Base-by-base conservation (phyloP, 2,888 invertebrate species). In the Andrena fulva region DNA sequence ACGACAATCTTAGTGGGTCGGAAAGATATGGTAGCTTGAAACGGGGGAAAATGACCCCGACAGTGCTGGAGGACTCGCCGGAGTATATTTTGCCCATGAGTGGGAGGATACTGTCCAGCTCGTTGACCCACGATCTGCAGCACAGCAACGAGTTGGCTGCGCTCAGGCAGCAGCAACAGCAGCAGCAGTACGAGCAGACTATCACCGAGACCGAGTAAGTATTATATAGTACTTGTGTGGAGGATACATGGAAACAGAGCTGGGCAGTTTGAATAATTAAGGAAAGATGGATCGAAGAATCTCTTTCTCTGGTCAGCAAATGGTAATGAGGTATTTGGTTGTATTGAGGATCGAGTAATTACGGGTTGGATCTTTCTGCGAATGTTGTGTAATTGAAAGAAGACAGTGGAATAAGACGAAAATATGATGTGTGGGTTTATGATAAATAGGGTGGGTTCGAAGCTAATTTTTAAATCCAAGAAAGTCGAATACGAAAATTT, bases 21-120 rank as follows among this genome's bases (percentile, higher is more conserved):
- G 94, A 94, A 63, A 91, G 93, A 82, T 93, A 92, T 73, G 93
- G 94, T 0, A 94, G 93, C 63, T 83, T 94, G 35, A 94, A 94
- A 42, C 90, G 94, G 2, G 92, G 93, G 1, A 94, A 93, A 80
- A 91, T 93, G 4, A 92, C 92, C 0, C 91, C 94, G 10, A 78
- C 84, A 2, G 89, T 93, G 68, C 75, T 92, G 29, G 93, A 93
- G 33, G 92, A 93, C 75, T 75, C 92, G 8, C 90, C 93, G 0
- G 94, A 94, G 12, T 93, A 93, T 74, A 93, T 94, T 74, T 78
- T 94, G 68, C 94, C 94, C 2, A 92, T 93, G 90, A 93, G 92
- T 77, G 92, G 92, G 2, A 91, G 94, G 72, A 93, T 93, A 87
- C 84, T 94, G 8, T 91, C 93, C 12, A 92, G 92, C 62, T 93